Conservation (phyloP, 1,140 invertebrate genomes). For the Eurytemora carolleeae region DNA sequence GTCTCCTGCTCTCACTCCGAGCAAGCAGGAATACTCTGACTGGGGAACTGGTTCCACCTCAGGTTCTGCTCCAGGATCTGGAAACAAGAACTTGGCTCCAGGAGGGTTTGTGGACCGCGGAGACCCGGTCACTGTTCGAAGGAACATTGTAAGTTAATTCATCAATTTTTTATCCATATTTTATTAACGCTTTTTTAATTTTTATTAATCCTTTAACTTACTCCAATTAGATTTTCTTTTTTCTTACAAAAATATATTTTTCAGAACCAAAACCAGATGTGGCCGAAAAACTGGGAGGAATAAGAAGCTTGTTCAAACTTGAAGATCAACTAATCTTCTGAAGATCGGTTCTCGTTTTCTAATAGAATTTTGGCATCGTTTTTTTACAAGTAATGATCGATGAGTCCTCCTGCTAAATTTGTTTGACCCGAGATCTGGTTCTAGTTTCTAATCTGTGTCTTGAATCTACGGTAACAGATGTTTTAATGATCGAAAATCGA, state of each 20-base stretch:
- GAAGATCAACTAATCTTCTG: no score
- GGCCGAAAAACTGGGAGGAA: background rate
- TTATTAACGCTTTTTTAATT: background rate
- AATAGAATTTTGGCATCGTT: no score
- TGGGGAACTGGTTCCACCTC: background rate
- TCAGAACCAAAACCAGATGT: background rate
- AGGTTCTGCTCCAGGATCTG: background rate
- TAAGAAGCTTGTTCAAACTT: no score
- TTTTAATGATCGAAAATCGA: no score
- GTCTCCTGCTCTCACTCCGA: background rate
- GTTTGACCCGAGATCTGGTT: no score
- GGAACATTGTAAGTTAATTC: background rate
- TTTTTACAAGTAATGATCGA: no score
- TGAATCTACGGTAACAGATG: no score
- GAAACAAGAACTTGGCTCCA: background rate
- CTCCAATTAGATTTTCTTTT: background rate
- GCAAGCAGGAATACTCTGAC: background rate
- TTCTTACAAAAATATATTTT: background rate
- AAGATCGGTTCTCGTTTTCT: no score
- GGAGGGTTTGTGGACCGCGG: background rate
- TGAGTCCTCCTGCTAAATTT: no score
- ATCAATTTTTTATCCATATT: background rate
- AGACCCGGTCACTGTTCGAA: background rate
- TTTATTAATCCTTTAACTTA: background rate
- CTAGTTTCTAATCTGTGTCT: no score